A percentile compares a stretch with the other conserved stretches of the same genome.
Evolutionary conservation across 2,888 invertebrate genomes (phyloP).

Genomic region (Galerucella nymphaeae): DNA sequence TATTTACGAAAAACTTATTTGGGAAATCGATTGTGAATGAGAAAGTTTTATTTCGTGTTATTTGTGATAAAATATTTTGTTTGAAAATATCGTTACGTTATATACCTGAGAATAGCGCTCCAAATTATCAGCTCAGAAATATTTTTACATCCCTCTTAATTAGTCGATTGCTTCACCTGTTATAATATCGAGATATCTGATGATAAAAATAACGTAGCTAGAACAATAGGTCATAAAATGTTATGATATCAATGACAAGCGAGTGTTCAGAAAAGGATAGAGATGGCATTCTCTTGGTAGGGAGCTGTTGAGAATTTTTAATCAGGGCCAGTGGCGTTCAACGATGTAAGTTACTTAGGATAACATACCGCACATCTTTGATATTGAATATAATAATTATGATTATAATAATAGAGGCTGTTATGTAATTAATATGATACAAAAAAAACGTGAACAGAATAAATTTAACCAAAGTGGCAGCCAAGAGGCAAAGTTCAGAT

Average conservation of each 20-base stretch:
- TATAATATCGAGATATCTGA: slow-evolving; percentile 56
- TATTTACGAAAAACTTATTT: too few relatives aligned
- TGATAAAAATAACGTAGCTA: slow-evolving; percentile 55
- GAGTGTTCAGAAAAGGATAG: slow-evolving; percentile 56
- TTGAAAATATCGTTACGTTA: not conserved
- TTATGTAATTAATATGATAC: too few relatives aligned
- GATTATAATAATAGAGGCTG: too few relatives aligned
- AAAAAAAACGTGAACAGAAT: too few relatives aligned
- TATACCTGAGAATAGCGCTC: not conserved
- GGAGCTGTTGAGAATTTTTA: slow-evolving; percentile 60
- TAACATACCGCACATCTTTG: not conserved
- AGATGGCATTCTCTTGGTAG: slow-evolving; percentile 55
- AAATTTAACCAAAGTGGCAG: too few relatives aligned
- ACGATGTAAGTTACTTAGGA: not conserved
- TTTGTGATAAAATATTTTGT: not conserved
- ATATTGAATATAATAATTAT: not conserved
- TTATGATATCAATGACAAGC: slow-evolving; percentile 60
- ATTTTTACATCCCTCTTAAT: slow-evolving; percentile 47
- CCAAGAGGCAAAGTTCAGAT: too few relatives aligned
- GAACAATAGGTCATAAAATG: slow-evolving; percentile 63
- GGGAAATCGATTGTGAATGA: too few relatives aligned
- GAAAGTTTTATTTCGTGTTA: not conserved
- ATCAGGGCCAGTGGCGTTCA: slow-evolving; percentile 45
- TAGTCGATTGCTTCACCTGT: slow-evolving; percentile 52
- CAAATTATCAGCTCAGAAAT: not conserved